Evolutionary conservation across 2,888 invertebrate species (phyloP).

Genomic region (Troglohyphantes excavatus): DNA sequence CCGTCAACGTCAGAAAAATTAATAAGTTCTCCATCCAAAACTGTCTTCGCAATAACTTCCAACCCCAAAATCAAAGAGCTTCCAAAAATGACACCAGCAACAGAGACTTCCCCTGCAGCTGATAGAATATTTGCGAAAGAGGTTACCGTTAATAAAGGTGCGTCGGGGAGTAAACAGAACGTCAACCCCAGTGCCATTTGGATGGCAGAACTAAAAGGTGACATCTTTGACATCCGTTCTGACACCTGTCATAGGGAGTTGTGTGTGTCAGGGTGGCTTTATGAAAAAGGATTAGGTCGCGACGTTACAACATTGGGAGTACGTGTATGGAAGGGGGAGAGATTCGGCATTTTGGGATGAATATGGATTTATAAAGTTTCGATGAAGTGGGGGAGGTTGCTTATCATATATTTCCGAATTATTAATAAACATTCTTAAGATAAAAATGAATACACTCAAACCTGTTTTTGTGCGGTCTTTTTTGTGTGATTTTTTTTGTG

Average conservation of each 20-base stretch:
- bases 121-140: not conserved
- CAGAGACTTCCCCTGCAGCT: not conserved
- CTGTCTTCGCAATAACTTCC: not conserved
- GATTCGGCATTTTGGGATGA: not conserved
- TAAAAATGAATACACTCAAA: too few species aligned
- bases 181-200: conserved; percentile 31
- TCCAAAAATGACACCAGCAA: not conserved
- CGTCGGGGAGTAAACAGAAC: conserved; percentile 10
- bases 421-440: too few species aligned
- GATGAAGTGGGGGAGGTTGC: too few species aligned
- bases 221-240: conserved; percentile 53
- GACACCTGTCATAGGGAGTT: conserved; percentile 41
- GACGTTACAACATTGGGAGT: not conserved
- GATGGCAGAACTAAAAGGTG: conserved; percentile 22
- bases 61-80: not conserved
- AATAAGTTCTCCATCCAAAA: too few species aligned
- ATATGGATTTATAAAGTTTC: too few species aligned
- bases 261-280: not conserved
- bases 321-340: not conserved
- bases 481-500: too few species aligned
- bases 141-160: conserved; percentile 19
- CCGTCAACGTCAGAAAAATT: too few species aligned
- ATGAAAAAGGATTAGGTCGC: conserved; percentile 2
- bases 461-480: too few species aligned
- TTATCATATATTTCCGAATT: too few species aligned